Base-by-base conservation (phyloP, 1,140 invertebrate genomes). In the Dendroctonus ponderosae region DNA sequence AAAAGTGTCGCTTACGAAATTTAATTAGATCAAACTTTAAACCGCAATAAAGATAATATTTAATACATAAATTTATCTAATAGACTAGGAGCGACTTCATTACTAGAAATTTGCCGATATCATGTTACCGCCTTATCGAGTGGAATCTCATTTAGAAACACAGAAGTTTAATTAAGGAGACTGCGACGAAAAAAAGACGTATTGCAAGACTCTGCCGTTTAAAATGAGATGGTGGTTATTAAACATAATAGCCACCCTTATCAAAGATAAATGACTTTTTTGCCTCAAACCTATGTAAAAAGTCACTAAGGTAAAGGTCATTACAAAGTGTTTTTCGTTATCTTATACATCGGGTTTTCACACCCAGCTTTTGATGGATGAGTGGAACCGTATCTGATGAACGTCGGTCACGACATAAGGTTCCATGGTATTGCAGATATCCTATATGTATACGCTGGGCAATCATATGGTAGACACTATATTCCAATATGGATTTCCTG, bases 331-430 rank as follows among this genome's bases (percentile, higher is more conserved):
- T 76, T 77, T 76, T 72, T 70, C 49, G 70, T 77, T 77, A 77
- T 77, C 76, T 77, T 74, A 70, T 75, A 71, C 74, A 76, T 75
- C 76, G 65, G 70, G 71, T 76, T 76, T 77, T 77, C 75, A 76
- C 76, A 77, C 76, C 74, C 74, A 77, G 62, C 69, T 65, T 73
- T 77, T 77, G 76, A 77, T 77, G 76, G 76, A 77, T 77, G 76
- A 74, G 68, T 67, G 75, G 68, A 67, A 64, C 67, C 69, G 69
- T 75, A 76, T 76, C 75, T 74, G 75, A 76, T 76, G 74, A 71
- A 74, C 71, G 71, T 60, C 70, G 72, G 76, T 77, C 76, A 77
- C 76, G 76, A 77, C 75, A 74, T 71, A 51, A 65, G 71, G 62
- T 72, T 71, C 75, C 70, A 66, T 68, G 69, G 70, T 69, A 74